Conservation (phyloP, 2,888 invertebrate genomes). For the Alentia gelatinosa region DNA sequence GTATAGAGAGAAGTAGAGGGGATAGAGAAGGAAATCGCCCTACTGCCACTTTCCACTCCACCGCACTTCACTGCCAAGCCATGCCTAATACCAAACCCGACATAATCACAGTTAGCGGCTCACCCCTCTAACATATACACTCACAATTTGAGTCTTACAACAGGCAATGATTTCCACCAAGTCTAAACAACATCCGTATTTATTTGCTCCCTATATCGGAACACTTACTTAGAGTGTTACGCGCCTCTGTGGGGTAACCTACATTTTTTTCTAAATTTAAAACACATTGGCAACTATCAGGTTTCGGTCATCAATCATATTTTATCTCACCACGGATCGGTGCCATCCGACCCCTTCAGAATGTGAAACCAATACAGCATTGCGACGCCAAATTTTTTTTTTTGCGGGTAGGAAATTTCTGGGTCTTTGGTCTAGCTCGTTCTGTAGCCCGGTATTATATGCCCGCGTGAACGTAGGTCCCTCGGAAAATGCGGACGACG, state of each 20-base stretch:
- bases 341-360: constrained; percentile 26
- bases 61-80: no score
- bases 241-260: neutral
- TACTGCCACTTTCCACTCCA: neutral
- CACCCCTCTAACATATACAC: neutral
- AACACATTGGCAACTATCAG: constrained; percentile 40
- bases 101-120: neutral
- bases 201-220: constrained; percentile 4
- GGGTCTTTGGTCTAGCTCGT: neutral
- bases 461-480: no score
- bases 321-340: constrained; percentile 41
- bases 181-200: neutral
- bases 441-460: no score
- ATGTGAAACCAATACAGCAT: constrained; percentile 41
- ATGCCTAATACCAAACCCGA: neutral
- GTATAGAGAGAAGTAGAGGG: no score
- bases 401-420: neutral
- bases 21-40: no score
- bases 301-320: constrained; percentile 53
- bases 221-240: constrained; percentile 11
- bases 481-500: neutral
- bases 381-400: neutral
- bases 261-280: constrained; percentile 49
- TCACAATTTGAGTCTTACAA: neutral
- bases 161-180: neutral